Conservation (phyloP, 2,113 vertebrate species). For the Pygoscelis antarcticus region DNA sequence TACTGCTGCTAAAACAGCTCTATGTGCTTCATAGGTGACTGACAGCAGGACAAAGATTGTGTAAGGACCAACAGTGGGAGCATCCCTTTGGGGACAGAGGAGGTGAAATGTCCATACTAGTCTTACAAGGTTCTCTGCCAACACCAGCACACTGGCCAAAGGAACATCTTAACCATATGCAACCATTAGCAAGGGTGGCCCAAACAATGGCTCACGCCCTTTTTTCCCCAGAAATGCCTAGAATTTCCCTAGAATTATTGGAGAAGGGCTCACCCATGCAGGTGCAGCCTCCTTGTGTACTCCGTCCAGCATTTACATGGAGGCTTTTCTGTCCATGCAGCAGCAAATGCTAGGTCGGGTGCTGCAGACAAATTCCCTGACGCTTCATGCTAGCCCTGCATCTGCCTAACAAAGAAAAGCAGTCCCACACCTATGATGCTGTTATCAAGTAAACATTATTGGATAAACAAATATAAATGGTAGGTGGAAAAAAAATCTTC, state of each 20-base stretch:
- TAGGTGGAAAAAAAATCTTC: neutral
- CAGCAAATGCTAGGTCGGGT: neutral
- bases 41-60: neutral
- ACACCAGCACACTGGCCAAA: neutral
- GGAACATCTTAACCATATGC: neutral
- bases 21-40: neutral
- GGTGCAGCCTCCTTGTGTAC: neutral
- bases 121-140: neutral
- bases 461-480: neutral
- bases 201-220: neutral
- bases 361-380: neutral
- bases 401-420: neutral
- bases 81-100: neutral
- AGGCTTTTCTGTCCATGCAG: neutral
- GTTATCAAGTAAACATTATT: neutral
- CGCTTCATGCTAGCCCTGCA: neutral
- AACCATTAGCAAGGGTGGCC: neutral
- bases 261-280: neutral
- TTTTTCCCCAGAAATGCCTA: neutral
- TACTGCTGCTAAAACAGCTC: neutral
- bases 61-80: neutral
- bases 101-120: neutral
- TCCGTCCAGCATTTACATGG: fast-evolving
- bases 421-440: neutral
- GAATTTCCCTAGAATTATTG: neutral